These are phyloP conservation scores for Hirundo rustica DNA, from an alignment of 2,797 vertebrate genomes.

Conservation along the genomic window DNA sequence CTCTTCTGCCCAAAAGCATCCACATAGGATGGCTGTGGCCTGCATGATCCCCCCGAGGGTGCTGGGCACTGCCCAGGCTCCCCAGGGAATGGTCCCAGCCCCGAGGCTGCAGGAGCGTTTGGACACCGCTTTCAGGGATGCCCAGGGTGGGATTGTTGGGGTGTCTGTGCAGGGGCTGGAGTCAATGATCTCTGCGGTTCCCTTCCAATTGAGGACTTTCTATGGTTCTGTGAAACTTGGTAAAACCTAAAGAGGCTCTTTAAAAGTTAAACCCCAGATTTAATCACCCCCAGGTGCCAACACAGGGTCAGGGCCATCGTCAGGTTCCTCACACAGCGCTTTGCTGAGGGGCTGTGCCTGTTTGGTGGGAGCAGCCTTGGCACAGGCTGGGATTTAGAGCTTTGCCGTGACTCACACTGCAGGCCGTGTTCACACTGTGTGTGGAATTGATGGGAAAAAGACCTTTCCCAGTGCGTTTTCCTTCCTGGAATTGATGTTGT, in stretches of 20 bases:
- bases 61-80: background rate
- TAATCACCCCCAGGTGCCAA: fast-evolving
- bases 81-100: background rate
- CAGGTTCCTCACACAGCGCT: fast-evolving
- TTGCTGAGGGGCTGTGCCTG: background rate
- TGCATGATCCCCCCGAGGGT: background rate
- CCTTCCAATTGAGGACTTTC: background rate
- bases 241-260: background rate
- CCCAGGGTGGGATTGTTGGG: background rate
- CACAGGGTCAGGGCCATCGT: background rate
- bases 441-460: background rate
- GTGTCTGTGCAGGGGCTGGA: background rate
- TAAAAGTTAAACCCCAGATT: background rate
- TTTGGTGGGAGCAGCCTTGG: background rate
- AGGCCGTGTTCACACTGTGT: fast-evolving
- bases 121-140: background rate
- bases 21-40: background rate
- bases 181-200: fast-evolving
- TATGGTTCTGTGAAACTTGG: background rate
- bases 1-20: background rate
- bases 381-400: background rate
- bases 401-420: fast-evolving
- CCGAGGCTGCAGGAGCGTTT: background rate
- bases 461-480: fast-evolving
- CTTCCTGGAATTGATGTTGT: background rate